Conservation (phyloP, 1,140 invertebrate species). For the Brachionus plicatilis region DNA sequence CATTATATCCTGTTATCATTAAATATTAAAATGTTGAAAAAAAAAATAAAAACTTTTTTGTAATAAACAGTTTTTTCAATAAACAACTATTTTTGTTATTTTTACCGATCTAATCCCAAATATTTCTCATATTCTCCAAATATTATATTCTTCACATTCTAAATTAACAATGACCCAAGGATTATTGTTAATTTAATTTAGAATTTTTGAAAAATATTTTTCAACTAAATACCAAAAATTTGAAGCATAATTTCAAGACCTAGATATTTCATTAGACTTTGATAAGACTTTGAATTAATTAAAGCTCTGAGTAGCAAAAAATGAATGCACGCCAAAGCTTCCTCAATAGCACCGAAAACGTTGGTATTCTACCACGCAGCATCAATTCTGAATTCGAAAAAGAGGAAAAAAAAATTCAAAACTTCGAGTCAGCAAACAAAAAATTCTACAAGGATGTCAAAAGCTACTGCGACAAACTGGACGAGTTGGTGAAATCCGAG, state of each 20-base stretch:
- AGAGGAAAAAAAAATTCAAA: slow-evolving; percentile 39
- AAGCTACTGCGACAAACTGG: slow-evolving; percentile 21
- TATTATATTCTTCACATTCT: too few relatives aligned
- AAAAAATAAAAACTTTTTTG: too few relatives aligned
- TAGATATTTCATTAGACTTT: neutral
- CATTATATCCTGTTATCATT: too few relatives aligned
- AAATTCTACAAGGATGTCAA: slow-evolving; percentile 35
- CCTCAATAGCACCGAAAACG: neutral
- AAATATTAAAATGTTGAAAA: too few relatives aligned
- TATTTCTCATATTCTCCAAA: too few relatives aligned
- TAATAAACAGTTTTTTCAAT: too few relatives aligned
- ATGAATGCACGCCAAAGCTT: slow-evolving; percentile 24
- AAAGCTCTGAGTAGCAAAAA: neutral
- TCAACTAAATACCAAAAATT: neutral
- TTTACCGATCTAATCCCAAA: too few relatives aligned
- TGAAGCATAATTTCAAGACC: neutral
- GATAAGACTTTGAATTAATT: neutral
- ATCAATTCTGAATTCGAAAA: slow-evolving; percentile 27
- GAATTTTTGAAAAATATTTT: neutral
- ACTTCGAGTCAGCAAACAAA: slow-evolving; percentile 24
- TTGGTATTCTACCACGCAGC: neutral
- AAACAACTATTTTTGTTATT: too few relatives aligned
- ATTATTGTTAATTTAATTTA: neutral
- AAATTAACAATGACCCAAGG: too few relatives aligned
- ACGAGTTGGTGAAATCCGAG: slow-evolving; percentile 15